Evolutionary conservation across 2,797 vertebrate species (phyloP).

Genomic region (Aphelocoma californica): DNA sequence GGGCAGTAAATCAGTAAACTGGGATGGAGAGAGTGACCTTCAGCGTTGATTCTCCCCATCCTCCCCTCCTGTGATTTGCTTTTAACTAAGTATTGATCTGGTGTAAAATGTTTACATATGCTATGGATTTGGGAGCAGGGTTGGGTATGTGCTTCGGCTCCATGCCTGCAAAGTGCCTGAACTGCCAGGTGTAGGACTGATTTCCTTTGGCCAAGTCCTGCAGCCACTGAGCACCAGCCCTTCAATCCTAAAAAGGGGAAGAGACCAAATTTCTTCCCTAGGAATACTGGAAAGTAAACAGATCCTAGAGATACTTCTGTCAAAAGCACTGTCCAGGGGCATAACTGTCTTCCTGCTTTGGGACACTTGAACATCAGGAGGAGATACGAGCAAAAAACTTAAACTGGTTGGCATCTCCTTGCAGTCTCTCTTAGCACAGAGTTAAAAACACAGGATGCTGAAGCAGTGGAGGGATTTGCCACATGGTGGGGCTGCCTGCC

Average conservation of each 20-base stretch:
- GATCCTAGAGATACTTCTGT: background rate
- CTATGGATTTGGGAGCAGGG: background rate
- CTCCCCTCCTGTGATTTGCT: background rate
- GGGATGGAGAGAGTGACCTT: background rate
- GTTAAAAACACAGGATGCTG: background rate
- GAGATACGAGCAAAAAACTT: rapidly evolving
- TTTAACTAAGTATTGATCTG: background rate
- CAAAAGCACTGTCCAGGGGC: background rate
- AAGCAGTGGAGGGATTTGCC: background rate
- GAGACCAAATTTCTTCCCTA: background rate
- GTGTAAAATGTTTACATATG: background rate
- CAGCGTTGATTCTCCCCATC: background rate
- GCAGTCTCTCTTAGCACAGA: rapidly evolving
- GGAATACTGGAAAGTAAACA: background rate
- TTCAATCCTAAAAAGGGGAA: rapidly evolving
- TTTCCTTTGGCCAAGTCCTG: background rate
- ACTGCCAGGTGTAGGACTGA: background rate
- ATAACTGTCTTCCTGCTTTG: background rate
- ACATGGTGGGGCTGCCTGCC: conserved; percentile 30
- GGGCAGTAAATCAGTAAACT: background rate
- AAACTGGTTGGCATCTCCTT: background rate
- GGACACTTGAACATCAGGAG: background rate
- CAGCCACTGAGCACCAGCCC: background rate
- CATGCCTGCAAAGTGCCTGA: background rate
- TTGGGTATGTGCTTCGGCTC: background rate